Evolutionary conservation across 2,113 vertebrate species (phyloP).

Genomic region (Oreochromis tanganicae): DNA sequence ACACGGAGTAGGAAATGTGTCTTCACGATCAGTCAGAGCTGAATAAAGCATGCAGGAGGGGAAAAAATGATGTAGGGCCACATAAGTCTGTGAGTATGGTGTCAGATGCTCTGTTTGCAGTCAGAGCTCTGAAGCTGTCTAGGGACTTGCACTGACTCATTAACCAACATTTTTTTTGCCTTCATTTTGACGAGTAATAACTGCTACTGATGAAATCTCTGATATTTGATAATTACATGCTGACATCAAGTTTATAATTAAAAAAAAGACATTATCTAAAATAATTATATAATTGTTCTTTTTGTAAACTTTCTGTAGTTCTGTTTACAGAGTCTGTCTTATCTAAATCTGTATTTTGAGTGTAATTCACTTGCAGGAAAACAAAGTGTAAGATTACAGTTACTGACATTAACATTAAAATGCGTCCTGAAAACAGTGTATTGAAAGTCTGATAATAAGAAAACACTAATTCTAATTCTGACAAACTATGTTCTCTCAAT

Average conservation of each 20-base stretch:
- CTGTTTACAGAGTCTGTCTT: neutral
- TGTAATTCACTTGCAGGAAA: neutral
- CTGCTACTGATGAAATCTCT: neutral
- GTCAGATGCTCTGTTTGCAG: slow-evolving; percentile 21
- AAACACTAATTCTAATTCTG: neutral
- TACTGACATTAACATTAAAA: neutral
- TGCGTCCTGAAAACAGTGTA: neutral
- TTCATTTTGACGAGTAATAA: neutral
- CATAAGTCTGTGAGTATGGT: neutral
- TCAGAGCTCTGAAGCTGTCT: slow-evolving; percentile 9
- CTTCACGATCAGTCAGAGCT: slow-evolving; percentile 26
- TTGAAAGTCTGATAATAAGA: neutral
- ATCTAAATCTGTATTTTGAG: neutral
- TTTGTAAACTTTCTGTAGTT: neutral
- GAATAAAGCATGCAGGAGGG: neutral
- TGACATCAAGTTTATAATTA: neutral
- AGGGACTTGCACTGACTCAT: neutral
- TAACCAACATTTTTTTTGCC: neutral
- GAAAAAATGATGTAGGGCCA: slow-evolving; percentile 13
- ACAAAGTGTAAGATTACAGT: neutral
- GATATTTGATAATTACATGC: neutral
- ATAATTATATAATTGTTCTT: neutral
- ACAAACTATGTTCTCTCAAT: neutral
- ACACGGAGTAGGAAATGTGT: slow-evolving; percentile 16
- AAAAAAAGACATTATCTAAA: neutral